Base-by-base conservation (phyloP, 2,888 invertebrate genomes). In the Caenorhabditis drosophilae region DNA sequence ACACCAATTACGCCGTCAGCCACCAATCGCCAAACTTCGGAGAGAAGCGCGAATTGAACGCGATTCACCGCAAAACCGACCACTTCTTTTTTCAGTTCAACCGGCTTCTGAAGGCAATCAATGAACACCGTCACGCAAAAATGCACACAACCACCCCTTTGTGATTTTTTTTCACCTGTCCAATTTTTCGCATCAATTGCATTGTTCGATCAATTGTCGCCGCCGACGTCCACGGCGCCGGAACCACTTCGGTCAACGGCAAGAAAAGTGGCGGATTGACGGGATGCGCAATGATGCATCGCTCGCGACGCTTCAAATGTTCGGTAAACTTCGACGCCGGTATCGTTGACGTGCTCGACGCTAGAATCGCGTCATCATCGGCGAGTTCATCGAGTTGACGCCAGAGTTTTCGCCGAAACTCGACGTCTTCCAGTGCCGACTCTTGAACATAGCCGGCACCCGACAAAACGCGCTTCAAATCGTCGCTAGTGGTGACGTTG, bases 251-350 rank as follows among this genome's bases (percentile, higher is more conserved):
- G 0, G 94, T 92, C 42, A 96, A 86, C 0, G 94, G 93, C 23
- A 94, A 92, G 84, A 93, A 95, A 84, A 95, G 95, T 0, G 96
- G 96, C 4, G 96, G 96, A 85, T 96, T 96, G 2, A 94, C 67
- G 2, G 79, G 79, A 56, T 79, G 79, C 12, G 68, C 77, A 9
- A 85, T 84, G 16, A 85, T 78, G 66, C 84, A 84, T 4, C 84
- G 78, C 11, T 53, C 61, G 53, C 76, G 87, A 83, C 95, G 90
- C 76, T 89, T 89, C 61, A 97, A 85, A 38, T 89, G 88, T 66
- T 90, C 90, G 22, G 92, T 91, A 81, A 96, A 91, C 45, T 89
- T 84, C 0, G 96, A 95, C 0, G 95, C 93, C 62, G 92, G 86
- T 64, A 93, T 92, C 1, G 93, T 93, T 47, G 93, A 94, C 0